Evolutionary conservation across 2,888 invertebrate genomes (phyloP), one percentile per base, ranked within the genome.

Genomic region (Pristionchus maxplancki): DNA sequence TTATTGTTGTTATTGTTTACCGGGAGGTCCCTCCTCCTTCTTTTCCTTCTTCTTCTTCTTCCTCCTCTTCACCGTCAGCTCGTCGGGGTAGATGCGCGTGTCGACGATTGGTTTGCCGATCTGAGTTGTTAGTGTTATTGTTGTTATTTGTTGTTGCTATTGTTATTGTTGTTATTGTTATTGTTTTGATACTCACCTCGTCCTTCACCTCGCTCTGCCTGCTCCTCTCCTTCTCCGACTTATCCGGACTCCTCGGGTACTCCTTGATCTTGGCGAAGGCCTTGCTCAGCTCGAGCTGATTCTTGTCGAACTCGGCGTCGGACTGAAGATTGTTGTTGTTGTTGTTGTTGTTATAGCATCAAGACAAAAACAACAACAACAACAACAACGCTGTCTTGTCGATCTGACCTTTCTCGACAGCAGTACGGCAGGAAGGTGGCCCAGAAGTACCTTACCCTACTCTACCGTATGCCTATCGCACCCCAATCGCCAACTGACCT

Each of bases 251-350:
- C 15, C 8, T 13, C 71, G 71, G 71, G 71, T 37, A 71, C 37
- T 71, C 71, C 24, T 71, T 71, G 15, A 71, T 71, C 71, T 37
- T 71, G 71, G 24, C 24, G 37, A 71, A 71, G 17, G 31, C 34
- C 71, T 24, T 20, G 71, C 37, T 34, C 71, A 71, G 24, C 71
- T 71, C 71, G 71, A 15, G 20, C 37, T 71, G 71, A 17, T 37
- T 15, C 71, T 71, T 71, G 37, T 71, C 71, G 71, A 71, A 71
- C 24, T 71, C 71, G 20, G 71, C 71, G 71, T 71, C 71, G 31
- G 71, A 2, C 71, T 71, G 28, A 31, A 64, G 31, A 58, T 28
- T 28, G n/a, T 50, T 50, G 1, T 48, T 48, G 11, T 48, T 48
- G 1, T 15, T 48, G 11, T 48, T 2, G 48, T 11, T 11, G 48